These are phyloP conservation scores for Acridotheres tristis DNA, from an alignment of 2,797 vertebrate genomes.

Conservation along the genomic window DNA sequence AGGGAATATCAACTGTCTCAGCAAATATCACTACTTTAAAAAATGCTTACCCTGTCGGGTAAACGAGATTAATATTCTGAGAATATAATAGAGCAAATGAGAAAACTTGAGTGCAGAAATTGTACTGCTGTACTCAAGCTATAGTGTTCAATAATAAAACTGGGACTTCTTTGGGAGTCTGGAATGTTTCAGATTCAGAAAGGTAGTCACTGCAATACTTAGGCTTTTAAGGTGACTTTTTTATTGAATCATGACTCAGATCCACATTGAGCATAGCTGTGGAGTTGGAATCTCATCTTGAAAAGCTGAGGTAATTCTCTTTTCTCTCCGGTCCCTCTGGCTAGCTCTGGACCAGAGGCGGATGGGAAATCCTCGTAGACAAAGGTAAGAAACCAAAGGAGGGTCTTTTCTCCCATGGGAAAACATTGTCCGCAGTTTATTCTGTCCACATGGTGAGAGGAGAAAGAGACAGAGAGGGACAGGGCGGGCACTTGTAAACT, in stretches of 20 bases:
- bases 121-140: background rate
- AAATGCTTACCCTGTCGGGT: conserved; percentile 28
- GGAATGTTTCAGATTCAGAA: conserved; percentile 30
- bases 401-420: no score
- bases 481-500: no score
- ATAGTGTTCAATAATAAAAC: conserved; percentile 23
- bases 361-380: no score
- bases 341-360: no score
- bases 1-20: conserved; percentile 33
- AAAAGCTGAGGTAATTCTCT: no score
- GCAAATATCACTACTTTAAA: conserved; percentile 41
- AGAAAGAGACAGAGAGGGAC: no score
- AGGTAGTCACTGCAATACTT: background rate
- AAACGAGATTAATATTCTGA: conserved; percentile 43
- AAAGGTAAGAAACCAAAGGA: no score
- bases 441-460: no score
- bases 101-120: conserved; percentile 18
- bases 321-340: no score
- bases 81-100: conserved; percentile 9
- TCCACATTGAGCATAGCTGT: background rate
- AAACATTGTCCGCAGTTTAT: no score
- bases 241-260: conserved; percentile 21
- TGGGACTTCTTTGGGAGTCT: conserved; percentile 43
- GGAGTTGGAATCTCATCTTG: conserved; percentile 21
- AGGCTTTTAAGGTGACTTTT: conserved; percentile 55